phyloP scores from a whole-genome alignment of 1,140 invertebrate species.

The Caerostris extrusa region DNA sequence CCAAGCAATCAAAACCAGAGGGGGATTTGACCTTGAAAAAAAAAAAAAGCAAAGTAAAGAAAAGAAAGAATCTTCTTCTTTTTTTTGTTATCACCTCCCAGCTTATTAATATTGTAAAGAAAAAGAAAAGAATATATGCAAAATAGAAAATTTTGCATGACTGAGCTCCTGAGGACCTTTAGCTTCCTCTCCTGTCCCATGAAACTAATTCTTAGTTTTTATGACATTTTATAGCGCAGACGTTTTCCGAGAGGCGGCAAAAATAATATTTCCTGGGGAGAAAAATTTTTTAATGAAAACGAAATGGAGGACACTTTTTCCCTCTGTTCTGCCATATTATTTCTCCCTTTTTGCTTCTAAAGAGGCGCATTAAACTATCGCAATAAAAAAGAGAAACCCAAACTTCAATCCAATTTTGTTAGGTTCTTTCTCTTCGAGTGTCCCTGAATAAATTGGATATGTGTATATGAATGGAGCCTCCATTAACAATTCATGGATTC shows the following conservation, averaged over 20 bases:
- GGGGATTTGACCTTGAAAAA: too few species aligned
- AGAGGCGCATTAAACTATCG: slow-evolving; percentile 9
- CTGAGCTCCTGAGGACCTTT: background rate
- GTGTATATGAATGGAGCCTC: slow-evolving; percentile 35
- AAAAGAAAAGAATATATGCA: too few species aligned
- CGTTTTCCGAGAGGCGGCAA: background rate
- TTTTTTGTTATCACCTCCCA: too few species aligned
- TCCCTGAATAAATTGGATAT: slow-evolving; percentile 11
- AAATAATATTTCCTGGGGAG: slow-evolving; percentile 25
- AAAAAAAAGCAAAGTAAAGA: too few species aligned
- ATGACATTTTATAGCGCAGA: slow-evolving; percentile 43
- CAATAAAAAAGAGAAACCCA: background rate
- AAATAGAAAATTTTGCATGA: too few species aligned
- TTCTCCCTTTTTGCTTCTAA: background rate
- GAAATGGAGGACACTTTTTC: background rate
- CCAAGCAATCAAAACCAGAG: too few species aligned
- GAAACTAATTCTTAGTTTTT: slow-evolving; percentile 61
- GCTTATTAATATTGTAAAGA: too few species aligned
- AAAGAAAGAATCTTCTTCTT: too few species aligned
- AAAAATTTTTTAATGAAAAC: slow-evolving; percentile 56
- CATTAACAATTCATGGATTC: slow-evolving; percentile 7
- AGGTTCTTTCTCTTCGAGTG: background rate
- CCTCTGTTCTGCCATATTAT: slow-evolving; percentile 1
- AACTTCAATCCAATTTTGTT: background rate
- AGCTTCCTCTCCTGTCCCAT: background rate